Base-by-base conservation (phyloP, 2,888 invertebrate genomes). In the Drosophila vallismaia region DNA sequence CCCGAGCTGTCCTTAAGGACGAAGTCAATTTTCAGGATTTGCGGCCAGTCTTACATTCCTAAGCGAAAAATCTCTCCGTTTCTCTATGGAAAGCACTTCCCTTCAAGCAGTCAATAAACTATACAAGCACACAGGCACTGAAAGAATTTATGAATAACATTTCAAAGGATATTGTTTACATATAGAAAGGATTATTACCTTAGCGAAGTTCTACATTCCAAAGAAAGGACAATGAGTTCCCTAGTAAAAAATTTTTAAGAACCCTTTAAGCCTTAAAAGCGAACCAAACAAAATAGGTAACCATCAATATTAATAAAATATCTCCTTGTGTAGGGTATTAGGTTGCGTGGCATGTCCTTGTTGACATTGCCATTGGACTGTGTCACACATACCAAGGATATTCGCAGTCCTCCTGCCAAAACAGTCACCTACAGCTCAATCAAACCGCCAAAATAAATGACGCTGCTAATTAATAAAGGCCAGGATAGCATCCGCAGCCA, bases 21-120 rank as follows among this genome's bases (percentile, higher is more conserved):
- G 77, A 88, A 88, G 88, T 88, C 88, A 88, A 88, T 88, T 88
- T 88, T 86, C 85, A 85, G 88, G 88, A 88, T 88, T 88, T 88
- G 76, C 85, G 72, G 74, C 64, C 75, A 86, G 85, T 79, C 85
- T 75, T 85, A 85, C 81, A 76, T 81, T 80, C 80, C 75, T 87
- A 76, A 77, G 77, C 75, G 70, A 69, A 88, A 88, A 89, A 64
- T 64, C 64, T 64, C 64, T 64, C 51, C 51, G 64, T 64, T 64
- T 89, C 89, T 85, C 86, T 83, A 69, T 71, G 81, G 79, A 89
- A 89, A 87, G 86, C 87, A 89, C 89, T 89, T 86, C 83, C 88
- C 75, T 74, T 77, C 81, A 80, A 60, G 84, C 76, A 89, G 89
- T 89, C 87, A 89, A 89, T 89, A 89, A 89, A 89, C 88, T 86